Conservation (phyloP, 92 coral and sea anemone species). For the Umimayanthus chanpuru region DNA sequence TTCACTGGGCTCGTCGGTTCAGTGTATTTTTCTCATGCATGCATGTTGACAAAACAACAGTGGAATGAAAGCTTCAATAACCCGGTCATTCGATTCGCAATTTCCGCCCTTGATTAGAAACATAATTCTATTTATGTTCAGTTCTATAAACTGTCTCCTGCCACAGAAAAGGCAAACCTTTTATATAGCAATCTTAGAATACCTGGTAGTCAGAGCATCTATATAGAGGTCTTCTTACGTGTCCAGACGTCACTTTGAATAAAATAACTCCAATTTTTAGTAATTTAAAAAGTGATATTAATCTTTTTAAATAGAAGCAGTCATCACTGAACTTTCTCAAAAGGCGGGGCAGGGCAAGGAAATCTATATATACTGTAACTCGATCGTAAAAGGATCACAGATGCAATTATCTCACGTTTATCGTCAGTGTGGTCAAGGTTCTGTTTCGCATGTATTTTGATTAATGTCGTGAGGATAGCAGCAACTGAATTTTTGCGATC, state of each 20-base stretch:
- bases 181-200: neutral
- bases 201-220: neutral
- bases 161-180: neutral
- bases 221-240: too few species aligned
- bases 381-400: slow-evolving; percentile 8
- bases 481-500: neutral
- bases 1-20: neutral
- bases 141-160: neutral
- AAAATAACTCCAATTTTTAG: neutral
- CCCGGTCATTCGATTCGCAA: neutral
- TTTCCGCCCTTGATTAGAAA: neutral
- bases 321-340: neutral
- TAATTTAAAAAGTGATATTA: neutral
- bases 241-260: neutral
- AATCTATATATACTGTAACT: neutral
- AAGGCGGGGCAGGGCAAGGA: neutral
- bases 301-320: neutral
- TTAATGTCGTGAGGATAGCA: slow-evolving; percentile 1
- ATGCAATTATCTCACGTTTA: neutral
- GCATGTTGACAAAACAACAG: neutral
- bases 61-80: neutral
- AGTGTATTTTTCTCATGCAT: neutral
- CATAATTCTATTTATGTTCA: neutral
- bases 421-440: neutral
- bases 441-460: neutral